Evolutionary conservation across 1,140 invertebrate species (phyloP).

Genomic region (Caerostris darwini): DNA sequence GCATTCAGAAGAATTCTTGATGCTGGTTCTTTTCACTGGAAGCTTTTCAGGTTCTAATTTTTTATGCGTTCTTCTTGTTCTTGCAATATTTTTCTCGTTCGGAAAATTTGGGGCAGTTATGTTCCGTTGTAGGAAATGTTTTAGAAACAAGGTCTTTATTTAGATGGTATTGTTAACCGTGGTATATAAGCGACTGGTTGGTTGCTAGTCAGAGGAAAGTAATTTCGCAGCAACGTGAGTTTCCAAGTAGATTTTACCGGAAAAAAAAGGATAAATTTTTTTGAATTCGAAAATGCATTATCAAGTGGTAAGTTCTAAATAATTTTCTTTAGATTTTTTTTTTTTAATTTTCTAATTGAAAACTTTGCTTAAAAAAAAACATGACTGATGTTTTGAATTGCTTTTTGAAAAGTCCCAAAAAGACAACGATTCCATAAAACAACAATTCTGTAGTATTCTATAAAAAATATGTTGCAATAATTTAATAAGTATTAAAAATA

Average conservation of each 20-base stretch:
- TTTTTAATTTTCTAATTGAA: too few species aligned
- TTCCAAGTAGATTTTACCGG: neutral
- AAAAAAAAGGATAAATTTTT: neutral
- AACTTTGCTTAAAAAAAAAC: too few species aligned
- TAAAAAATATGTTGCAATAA: too few species aligned
- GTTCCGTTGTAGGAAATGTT: neutral
- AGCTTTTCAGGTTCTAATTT: neutral
- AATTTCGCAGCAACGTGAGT: neutral
- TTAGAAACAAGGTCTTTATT: neutral
- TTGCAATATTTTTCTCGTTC: conserved; percentile 4
- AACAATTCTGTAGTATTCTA: too few species aligned
- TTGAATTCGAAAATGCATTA: neutral
- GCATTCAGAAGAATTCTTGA: neutral
- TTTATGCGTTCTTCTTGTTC: neutral
- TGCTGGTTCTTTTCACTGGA: neutral
- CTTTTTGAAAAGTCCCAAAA: too few species aligned
- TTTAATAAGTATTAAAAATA: too few species aligned
- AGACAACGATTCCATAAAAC: too few species aligned
- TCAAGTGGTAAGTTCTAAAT: neutral
- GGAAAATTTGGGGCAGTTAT: neutral
- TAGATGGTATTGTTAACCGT: neutral
- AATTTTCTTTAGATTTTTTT: neutral
- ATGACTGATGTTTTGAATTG: too few species aligned
- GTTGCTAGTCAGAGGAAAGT: neutral
- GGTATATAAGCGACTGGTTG: neutral